Percentiles rank a stretch among this genome's conserved stretches.
These are phyloP conservation scores for Pedionomus torquatus DNA, from an alignment of 2,113 vertebrate species.

Conservation along the genomic window DNA sequence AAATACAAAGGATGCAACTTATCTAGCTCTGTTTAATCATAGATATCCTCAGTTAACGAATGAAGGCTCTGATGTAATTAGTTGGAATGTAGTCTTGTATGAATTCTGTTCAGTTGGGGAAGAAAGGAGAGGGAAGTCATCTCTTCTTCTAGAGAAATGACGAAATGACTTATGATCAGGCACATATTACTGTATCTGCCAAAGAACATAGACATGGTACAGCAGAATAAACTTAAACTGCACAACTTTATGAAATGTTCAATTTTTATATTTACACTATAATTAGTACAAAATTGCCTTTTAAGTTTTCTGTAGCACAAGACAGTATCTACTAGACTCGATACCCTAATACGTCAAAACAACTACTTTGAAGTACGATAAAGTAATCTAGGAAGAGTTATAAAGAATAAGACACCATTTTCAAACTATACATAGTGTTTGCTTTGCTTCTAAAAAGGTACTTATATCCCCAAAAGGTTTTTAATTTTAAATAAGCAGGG, in stretches of 20 bases:
- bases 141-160: background rate
- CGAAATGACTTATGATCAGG: background rate
- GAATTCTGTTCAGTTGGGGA: background rate
- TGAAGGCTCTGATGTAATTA: background rate
- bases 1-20: background rate
- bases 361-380: slow-evolving; percentile 38
- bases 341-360: slow-evolving; percentile 31
- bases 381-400: slow-evolving; percentile 49
- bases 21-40: background rate
- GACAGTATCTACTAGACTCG: slow-evolving; percentile 48
- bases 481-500: slow-evolving; percentile 64
- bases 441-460: slow-evolving; percentile 65
- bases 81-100: background rate
- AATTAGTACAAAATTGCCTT: slow-evolving; percentile 61
- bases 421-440: slow-evolving; percentile 61
- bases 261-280: slow-evolving; percentile 64
- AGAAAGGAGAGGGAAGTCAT: background rate
- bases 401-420: slow-evolving; percentile 57
- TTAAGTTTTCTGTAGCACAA: slow-evolving; percentile 55
- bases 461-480: slow-evolving; percentile 50
- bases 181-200: slow-evolving; percentile 16
- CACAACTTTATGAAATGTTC: slow-evolving; percentile 50
- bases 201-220: background rate
- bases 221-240: slow-evolving; percentile 45
- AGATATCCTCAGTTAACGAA: background rate